Evolutionary conservation across 2,888 invertebrate species (phyloP).

Genomic region (Atherix ibis): DNA sequence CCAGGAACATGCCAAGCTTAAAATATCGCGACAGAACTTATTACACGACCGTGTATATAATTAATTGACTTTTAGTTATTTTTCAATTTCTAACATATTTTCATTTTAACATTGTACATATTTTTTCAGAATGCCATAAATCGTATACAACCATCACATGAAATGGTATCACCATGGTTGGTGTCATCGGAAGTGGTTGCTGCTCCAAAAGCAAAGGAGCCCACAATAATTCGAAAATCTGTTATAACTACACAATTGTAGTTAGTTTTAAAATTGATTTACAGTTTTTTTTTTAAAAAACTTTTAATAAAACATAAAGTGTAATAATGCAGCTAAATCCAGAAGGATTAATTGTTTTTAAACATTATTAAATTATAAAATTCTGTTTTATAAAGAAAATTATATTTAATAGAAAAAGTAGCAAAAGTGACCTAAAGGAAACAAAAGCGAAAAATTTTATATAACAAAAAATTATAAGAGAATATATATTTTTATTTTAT

Average conservation of each 20-base stretch:
- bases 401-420: too few species aligned
- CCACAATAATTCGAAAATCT: conserved; percentile 64
- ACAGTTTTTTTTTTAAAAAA: neutral
- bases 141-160: conserved; percentile 34
- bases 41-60: too few species aligned
- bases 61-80: too few species aligned
- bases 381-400: too few species aligned
- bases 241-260: conserved; percentile 75
- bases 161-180: conserved; percentile 67
- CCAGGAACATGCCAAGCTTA: too few species aligned
- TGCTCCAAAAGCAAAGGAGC: conserved; percentile 46
- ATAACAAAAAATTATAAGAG: neutral
- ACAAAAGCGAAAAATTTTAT: neutral
- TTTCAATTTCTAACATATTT: too few species aligned
- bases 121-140: conserved; percentile 37
- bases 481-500: neutral
- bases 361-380: too few species aligned
- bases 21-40: too few species aligned
- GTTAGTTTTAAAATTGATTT: conserved; percentile 12
- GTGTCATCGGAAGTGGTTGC: conserved; percentile 60
- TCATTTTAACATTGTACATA: too few species aligned
- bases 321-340: too few species aligned
- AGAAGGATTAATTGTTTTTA: too few species aligned
- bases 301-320: conserved; percentile 2
- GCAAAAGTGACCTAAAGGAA: too few species aligned